phyloP scores from a whole-genome alignment of 1,140 invertebrate species.

The Stegodyphus dumicola region DNA sequence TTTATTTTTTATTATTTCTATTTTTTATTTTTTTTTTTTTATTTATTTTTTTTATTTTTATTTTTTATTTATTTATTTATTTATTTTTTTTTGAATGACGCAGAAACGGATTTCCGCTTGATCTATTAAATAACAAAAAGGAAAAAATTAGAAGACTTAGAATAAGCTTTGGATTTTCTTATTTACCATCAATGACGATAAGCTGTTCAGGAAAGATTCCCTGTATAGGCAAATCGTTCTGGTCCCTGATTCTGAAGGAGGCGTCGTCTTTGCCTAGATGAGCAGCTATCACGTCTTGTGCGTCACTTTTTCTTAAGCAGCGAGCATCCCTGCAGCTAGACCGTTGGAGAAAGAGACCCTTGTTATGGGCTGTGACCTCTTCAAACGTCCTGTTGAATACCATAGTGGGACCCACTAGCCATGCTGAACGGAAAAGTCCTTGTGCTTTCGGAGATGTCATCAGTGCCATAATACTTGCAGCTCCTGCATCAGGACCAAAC shows the following conservation, averaged over 20 bases:
- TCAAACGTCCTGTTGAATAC: conserved; percentile 58
- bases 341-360: conserved; percentile 27
- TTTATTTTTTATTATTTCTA: no score
- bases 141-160: background rate
- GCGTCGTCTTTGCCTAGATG: conserved; percentile 64
- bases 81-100: background rate
- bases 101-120: background rate
- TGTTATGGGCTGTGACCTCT: conserved; percentile 37
- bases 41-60: no score
- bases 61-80: no score
- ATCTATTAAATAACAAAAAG: background rate
- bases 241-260: conserved; percentile 63
- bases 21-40: no score
- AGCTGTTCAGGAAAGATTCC: conserved; percentile 63
- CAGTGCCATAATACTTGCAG: conserved; percentile 61
- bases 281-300: conserved; percentile 43
- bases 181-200: conserved; percentile 63
- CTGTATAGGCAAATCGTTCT: conserved; percentile 64
- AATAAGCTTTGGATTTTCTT: no score
- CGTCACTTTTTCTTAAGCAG: conserved; percentile 38
- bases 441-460: conserved; percentile 49
- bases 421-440: conserved; percentile 49
- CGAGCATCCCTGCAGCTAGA: conserved; percentile 34
- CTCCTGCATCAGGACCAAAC: conserved; percentile 63
- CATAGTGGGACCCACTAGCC: conserved; percentile 62